Evolutionary conservation across 2,888 invertebrate genomes (phyloP), one percentile per base, ranked within the genome.

Genomic region (Empis stercorea): DNA sequence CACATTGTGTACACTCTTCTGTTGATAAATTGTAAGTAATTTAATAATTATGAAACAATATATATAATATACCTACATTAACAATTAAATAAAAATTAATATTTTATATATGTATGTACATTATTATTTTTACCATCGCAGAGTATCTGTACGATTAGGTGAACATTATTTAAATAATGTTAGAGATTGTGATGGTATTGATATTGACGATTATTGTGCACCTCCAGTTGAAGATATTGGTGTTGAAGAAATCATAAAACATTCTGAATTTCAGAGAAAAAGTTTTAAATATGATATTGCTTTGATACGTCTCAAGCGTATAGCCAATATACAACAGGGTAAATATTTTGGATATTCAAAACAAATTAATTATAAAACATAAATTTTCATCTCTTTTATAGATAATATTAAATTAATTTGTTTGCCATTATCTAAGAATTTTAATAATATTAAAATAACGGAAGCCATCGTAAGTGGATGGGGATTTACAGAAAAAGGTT

Each of bases 211-310:
- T 7, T 51, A 56, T 1, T 73, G 74, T 51, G 60, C 63, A 15
- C 68, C 64, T 9, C 64, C 65, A 2, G 59, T 62, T 6, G 71
- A 73, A 57, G 70, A 71, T 38, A 59, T 56, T 45, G 61, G 56
- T 9, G 52, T 68, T 10, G 61, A 55, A 4, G 52, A 58, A 39
- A 56, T 68, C 15, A 68, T 73, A 14, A 59, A 68, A 3, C 81
- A 81, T 61, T 72, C 74, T 0, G 65, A 68, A 4, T 81, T 76
- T 53, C 71, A 49, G 6, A 50, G 51, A 2, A 46, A 53, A 0
- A 56, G 55, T 23, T 59, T 70, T 15, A 61, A 64, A 13, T 65
- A 81, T 53, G 82, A 82, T 54, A 73, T 82, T 43, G 81, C 75
- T 1, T 59, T 82, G 6, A 60, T 81, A 45, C 71, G 78, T 54